Evolutionary conservation across 1,140 invertebrate species (phyloP).

Genomic region (Tetragonula clypearis): DNA sequence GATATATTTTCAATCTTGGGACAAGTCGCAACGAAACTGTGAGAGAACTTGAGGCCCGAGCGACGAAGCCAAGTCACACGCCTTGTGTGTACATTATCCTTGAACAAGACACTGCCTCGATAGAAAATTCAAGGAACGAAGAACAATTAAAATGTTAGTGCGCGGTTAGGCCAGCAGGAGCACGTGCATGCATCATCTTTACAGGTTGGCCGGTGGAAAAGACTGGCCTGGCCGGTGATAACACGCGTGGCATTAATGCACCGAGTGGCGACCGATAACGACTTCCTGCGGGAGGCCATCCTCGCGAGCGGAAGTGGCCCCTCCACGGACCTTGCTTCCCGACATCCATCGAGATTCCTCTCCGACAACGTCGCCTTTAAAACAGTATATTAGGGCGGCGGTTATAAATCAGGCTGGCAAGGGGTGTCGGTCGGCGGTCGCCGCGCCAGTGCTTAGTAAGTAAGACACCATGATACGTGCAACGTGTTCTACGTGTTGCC

Average conservation of each 20-base stretch:
- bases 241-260: slow-evolving; percentile 56
- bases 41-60: too few relatives aligned
- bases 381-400: slow-evolving; percentile 63
- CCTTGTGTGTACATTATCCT: too few relatives aligned
- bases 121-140: background rate
- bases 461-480: slow-evolving; percentile 61
- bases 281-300: slow-evolving; percentile 45
- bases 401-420: slow-evolving; percentile 60
- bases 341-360: slow-evolving; percentile 66
- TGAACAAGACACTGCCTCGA: too few relatives aligned
- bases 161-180: background rate
- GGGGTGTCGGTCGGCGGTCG: slow-evolving; percentile 43
- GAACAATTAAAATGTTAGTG: slow-evolving; percentile 1
- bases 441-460: slow-evolving; percentile 58
- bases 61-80: too few relatives aligned
- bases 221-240: background rate
- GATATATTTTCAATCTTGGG: too few relatives aligned
- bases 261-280: slow-evolving; percentile 49
- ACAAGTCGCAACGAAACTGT: too few relatives aligned
- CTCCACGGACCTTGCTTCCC: slow-evolving; percentile 52
- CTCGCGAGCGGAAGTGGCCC: slow-evolving; percentile 41
- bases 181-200: slow-evolving; percentile 44
- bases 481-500: slow-evolving; percentile 47
- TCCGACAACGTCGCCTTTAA: slow-evolving; percentile 66
- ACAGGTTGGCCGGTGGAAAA: slow-evolving; percentile 26